phyloP scores from a whole-genome alignment of 1,140 invertebrate genomes.

The Brachionus asplanchnoidis region DNA sequence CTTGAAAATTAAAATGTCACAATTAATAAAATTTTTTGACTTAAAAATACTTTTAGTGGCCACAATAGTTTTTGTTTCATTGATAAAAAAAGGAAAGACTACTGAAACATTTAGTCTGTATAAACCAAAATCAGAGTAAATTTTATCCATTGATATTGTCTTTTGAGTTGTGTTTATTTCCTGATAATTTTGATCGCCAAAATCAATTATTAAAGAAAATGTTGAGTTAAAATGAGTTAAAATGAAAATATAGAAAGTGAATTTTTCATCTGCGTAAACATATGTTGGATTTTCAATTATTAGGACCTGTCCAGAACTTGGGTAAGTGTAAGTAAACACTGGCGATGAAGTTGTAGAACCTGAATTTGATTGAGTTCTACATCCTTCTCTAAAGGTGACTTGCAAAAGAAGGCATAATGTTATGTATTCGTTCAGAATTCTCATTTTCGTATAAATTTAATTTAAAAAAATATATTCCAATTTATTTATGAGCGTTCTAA shows the following conservation, averaged over 20 bases:
- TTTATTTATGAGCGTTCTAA: too few species aligned
- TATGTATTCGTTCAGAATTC: not conserved
- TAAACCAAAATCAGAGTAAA: not conserved
- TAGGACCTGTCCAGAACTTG: not conserved
- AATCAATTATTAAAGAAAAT: not conserved
- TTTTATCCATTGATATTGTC: not conserved
- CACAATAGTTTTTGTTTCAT: not conserved
- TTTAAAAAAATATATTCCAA: too few species aligned
- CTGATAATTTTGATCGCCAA: not conserved
- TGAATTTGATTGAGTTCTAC: not conserved
- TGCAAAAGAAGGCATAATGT: not conserved
- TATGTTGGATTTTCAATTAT: not conserved
- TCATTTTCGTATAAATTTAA: not conserved
- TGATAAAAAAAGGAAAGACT: not conserved
- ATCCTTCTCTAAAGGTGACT: not conserved
- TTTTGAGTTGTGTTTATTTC: not conserved
- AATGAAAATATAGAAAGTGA: not conserved
- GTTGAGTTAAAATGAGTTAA: not conserved
- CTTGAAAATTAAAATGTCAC: not conserved
- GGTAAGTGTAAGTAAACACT: not conserved
- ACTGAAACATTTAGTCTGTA: not conserved
- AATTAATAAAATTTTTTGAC: not conserved
- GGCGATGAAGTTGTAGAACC: not conserved
- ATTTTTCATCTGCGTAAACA: not conserved
- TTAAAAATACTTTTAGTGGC: not conserved